Base-by-base conservation (phyloP, 2,797 vertebrate species). In the Poeciliopsis paucimaculata region DNA sequence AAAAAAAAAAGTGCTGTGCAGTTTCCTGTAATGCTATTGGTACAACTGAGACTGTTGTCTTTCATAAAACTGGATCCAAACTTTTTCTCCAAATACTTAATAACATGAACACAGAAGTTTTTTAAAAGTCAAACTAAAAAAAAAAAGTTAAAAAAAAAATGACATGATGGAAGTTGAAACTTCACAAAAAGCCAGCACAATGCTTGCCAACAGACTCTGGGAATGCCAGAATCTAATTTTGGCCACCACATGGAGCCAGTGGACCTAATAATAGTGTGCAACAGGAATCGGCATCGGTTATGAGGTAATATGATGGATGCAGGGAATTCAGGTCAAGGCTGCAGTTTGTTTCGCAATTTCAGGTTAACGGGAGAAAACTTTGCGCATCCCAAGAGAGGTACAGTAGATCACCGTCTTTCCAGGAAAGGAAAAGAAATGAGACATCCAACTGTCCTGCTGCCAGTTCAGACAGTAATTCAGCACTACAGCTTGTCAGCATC, bases 241-340 rank as follows among this genome's bases (percentile, higher is more conserved):
- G 86, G 79, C 81, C 80, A 85, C 84, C 82, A 74, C 75, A 78
- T 45, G 2, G 75, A 87, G 89, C 91, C 90, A 90, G 71, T 75
- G 88, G 90, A 87, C 85, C 76, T 86, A 86, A 87, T 89, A 91
- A 87, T 76, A 89, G 77, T 4, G 64, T 83, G 72, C 77, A 81
- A 82, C 71, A 84, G 77, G 72, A 89, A 60, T 66, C 45, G 60
- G 77, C 78, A 83, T 84, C 72, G 75, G 82, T 82, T 83, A 84
- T 94, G 93, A 95, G 88, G 91, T 93, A 92, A 94, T 88, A 85
- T 88, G 91, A 95, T 89, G 77, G 90, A 94, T 86, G 83, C 83
- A 80, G 89, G 80, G 84, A 84, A 86, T 91, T 86, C 46, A 75
- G 57, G 81, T 88, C 80, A 79, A 83, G 80, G 45, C 23, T 77